Evolutionary conservation across 30 jellyfish, hydroid and myxozoan species (phyloP).

Genomic region (Cassiopea andromeda): DNA sequence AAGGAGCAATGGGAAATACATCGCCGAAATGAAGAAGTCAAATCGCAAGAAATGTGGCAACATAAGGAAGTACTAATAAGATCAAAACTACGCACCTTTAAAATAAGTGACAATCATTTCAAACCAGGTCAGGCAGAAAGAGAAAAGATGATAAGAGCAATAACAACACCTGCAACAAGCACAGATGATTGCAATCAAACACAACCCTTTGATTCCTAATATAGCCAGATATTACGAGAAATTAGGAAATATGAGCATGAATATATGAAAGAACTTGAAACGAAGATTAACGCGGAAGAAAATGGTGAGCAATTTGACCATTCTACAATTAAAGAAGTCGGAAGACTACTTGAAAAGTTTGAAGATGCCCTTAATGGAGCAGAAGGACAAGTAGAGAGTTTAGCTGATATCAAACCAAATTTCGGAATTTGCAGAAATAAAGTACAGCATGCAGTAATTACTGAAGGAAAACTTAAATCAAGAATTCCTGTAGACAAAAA

Average conservation of each 20-base stretch:
- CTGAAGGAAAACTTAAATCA: background rate
- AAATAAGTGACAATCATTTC: background rate
- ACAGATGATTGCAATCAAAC: background rate
- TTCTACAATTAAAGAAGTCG: background rate
- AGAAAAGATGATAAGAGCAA: background rate
- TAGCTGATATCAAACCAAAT: background rate
- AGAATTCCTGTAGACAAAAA: background rate
- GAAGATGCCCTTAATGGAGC: background rate
- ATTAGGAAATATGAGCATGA: background rate
- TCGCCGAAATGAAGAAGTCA: background rate
- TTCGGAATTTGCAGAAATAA: background rate
- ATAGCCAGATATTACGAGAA: background rate
- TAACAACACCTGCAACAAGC: background rate
- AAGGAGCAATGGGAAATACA: background rate
- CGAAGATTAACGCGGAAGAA: conserved; percentile 5
- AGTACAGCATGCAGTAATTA: background rate
- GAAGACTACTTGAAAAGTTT: background rate
- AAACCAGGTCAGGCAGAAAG: background rate
- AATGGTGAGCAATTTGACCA: background rate
- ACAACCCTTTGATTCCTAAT: background rate
- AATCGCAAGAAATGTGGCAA: conserved; percentile 11
- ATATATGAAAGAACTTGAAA: conserved; percentile 7
- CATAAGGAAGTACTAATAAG: conserved; percentile 3
- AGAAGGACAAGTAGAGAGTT: background rate
- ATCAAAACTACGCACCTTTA: background rate